A percentile compares a stretch with the other conserved stretches of the same genome.
Conservation (phyloP, 2,888 invertebrate species). For the Cerceris ruficornis region DNA sequence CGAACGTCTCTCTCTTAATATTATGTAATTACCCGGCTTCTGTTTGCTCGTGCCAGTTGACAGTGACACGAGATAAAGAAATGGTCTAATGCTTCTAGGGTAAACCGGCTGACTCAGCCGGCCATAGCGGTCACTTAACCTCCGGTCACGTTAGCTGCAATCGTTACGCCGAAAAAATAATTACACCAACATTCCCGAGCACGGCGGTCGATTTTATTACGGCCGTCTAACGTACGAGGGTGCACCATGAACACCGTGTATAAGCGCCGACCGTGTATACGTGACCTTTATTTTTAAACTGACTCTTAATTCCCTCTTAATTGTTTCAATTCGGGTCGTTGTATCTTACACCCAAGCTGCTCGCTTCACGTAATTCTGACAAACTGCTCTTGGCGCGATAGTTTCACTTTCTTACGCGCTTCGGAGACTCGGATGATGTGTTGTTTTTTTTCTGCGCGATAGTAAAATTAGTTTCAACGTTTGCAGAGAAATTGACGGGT, state of each 20-base stretch:
- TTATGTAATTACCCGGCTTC: conserved; percentile 44
- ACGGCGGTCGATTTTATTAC: conserved; percentile 12
- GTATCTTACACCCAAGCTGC: conserved; percentile 29
- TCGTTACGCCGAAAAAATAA: conserved; percentile 60
- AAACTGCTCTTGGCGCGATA: conserved; percentile 11
- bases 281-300: conserved; percentile 55
- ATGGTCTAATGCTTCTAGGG: conserved; percentile 3
- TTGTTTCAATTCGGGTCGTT: conserved; percentile 68
- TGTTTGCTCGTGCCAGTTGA: conserved; percentile 12
- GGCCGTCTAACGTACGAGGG: not conserved
- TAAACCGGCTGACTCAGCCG: conserved; percentile 37
- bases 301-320: conserved; percentile 64
- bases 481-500: too few species aligned
- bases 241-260: not conserved
- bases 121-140: conserved; percentile 38
- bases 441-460: too few species aligned
- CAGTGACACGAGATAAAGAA: conserved; percentile 27
- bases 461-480: too few species aligned
- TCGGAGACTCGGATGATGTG: too few species aligned
- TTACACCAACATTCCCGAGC: conserved; percentile 28
- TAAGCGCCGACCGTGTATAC: conserved; percentile 4
- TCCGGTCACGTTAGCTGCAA: conserved; percentile 41
- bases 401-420: conserved; percentile 22
- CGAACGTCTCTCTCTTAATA: conserved; percentile 34
- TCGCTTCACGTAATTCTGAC: conserved; percentile 32